A percentile compares a stretch with the other conserved stretches of the same genome.
phyloP scores from a whole-genome alignment of 2,113 vertebrate species.

The Cynopterus brachyotis region DNA sequence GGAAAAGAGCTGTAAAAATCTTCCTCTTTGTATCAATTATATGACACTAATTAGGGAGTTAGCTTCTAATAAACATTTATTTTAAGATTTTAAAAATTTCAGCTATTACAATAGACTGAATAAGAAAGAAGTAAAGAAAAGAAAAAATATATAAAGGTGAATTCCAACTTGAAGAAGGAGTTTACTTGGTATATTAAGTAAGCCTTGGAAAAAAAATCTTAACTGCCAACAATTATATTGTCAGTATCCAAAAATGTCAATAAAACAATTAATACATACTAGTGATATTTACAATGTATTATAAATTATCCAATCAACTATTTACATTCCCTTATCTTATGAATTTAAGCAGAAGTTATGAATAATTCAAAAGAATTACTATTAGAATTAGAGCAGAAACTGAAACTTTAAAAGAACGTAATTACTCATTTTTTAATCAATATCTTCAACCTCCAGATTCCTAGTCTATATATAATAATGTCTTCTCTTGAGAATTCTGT shows the following conservation, averaged over 20 bases:
- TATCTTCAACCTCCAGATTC: background rate
- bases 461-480: constrained; percentile 41
- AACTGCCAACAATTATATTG: background rate
- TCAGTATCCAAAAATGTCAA: background rate
- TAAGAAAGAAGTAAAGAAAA: background rate
- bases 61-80: background rate
- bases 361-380: constrained; percentile 12
- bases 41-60: background rate
- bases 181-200: background rate
- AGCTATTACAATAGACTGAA: background rate
- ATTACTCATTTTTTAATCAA: constrained; percentile 21
- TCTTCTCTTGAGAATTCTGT: background rate
- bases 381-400: constrained; percentile 16
- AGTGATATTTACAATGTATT: background rate
- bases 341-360: background rate
- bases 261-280: background rate
- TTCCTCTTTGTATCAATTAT: background rate
- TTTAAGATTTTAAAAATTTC: background rate
- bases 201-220: background rate
- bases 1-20: background rate
- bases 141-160: background rate
- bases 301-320: background rate
- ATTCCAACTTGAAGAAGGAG: background rate
- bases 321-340: background rate
- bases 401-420: constrained; percentile 49